Evolutionary conservation across 2,888 invertebrate genomes (phyloP), one percentile per base, ranked within the genome.

Genomic region (Lacanobia wlatinum): DNA sequence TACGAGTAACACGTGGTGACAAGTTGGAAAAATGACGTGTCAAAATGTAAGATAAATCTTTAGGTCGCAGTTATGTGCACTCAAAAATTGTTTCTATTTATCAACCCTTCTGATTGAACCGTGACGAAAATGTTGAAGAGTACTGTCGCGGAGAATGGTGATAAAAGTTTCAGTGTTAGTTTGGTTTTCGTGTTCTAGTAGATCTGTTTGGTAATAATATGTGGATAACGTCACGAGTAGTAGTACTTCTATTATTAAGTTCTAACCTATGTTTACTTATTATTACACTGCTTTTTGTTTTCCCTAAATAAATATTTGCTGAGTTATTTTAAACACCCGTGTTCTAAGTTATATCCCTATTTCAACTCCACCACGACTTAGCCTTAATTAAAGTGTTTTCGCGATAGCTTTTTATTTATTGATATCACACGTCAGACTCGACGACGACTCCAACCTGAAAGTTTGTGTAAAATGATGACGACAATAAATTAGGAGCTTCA

Each of bases 81-180:
- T 94, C 90, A 87, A 85, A 93, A 94, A 94, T 93, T 93, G 94
- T 94, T 92, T 90, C 92, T 91, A 92, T 94, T 90, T 91, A 92
- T 92, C 93, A 95, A 94, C 95, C 95, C 95, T 95, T 94, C 90
- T 91, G 85, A 88, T 83, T 91, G 88, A 90, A 92, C 91, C 94
- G 90, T 94, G 92, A 94, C 93, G 82, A 88, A 80, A 86, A 87
- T 82, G 82, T 81, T 79, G 80, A 74, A 46, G 16, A 61, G 91
- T 89, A 93, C 88, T 78, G 81, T 85, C 80, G 76, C 4, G 68
- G 2, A 61, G 50, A 85, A 72, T 86, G 87, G 77, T 80, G 76
- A 28, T 78, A 69, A 21, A 53, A 23, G 38, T 18, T 16, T 16
- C 0, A 7, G 10, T 12, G 10, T 34, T 40, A 16, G 34, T 52